These are phyloP conservation scores for Loris lydekkerianus DNA, from an alignment of 2,797 vertebrate species.

Conservation along the genomic window DNA sequence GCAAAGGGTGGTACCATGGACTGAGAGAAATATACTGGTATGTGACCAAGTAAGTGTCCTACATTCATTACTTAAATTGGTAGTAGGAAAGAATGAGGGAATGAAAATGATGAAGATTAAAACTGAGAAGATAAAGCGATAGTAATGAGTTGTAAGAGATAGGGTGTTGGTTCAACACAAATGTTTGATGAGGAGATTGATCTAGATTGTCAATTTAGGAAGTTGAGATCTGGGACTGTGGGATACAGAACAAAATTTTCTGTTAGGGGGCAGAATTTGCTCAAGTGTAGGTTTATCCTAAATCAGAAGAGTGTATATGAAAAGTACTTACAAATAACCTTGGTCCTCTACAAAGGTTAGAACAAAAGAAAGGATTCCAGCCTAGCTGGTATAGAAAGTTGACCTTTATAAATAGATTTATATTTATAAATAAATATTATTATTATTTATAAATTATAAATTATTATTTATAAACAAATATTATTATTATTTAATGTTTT, in stretches of 20 bases:
- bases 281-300: background rate
- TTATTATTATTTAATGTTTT: background rate
- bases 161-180: background rate
- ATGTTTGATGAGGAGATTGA: background rate
- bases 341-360: background rate
- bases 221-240: background rate
- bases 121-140: background rate
- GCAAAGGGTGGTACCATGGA: background rate
- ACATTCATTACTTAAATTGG: slow-evolving; percentile 15
- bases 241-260: background rate
- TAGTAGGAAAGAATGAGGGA: background rate
- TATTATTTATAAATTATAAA: background rate
- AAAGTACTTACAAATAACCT: background rate
- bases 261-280: background rate
- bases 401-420: background rate
- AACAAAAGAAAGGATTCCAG: background rate
- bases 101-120: background rate
- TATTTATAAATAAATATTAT: too few species aligned
- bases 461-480: too few species aligned
- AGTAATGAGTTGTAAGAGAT: background rate
- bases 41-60: background rate
- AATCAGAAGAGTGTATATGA: background rate
- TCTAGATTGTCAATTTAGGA: background rate
- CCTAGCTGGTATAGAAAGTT: background rate
- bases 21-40: background rate